These are phyloP conservation scores for Tricholauxania praeusta DNA, from an alignment of 2,888 invertebrate genomes.

Conservation along the genomic window DNA sequence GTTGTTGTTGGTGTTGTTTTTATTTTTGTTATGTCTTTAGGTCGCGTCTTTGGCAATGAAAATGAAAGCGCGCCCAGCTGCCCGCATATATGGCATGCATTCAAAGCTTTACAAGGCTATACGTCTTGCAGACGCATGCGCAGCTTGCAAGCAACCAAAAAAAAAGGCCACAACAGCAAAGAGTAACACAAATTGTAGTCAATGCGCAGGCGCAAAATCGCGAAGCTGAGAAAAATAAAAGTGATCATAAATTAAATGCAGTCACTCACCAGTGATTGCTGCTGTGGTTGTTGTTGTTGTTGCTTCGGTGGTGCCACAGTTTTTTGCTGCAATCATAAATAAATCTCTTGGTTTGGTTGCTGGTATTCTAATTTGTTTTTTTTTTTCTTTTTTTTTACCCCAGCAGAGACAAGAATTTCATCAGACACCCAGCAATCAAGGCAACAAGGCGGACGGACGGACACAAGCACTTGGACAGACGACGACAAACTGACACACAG, in stretches of 20 bases:
- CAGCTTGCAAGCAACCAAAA: background rate
- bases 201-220: background rate
- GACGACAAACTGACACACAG: too few relatives aligned
- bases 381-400: background rate
- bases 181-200: background rate
- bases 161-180: background rate
- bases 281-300: too few relatives aligned
- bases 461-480: background rate
- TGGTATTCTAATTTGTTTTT: constrained; percentile 17
- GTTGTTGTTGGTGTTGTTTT: background rate
- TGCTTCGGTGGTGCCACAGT: background rate
- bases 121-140: background rate
- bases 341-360: background rate
- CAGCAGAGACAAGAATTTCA: too few relatives aligned
- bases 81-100: background rate
- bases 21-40: background rate
- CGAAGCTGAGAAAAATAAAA: constrained; percentile 11
- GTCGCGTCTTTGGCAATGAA: constrained; percentile 12
- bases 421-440: too few relatives aligned
- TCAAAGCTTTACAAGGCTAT: too few relatives aligned
- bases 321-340: constrained; percentile 16
- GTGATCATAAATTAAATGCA: constrained; percentile 28
- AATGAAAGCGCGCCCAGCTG: constrained; percentile 20
- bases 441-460: too few relatives aligned
- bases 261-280: too few relatives aligned